Evolutionary conservation across 2,797 vertebrate genomes (phyloP), one percentile per base, ranked within the genome.

Genomic region (Euthynnus affinis): DNA sequence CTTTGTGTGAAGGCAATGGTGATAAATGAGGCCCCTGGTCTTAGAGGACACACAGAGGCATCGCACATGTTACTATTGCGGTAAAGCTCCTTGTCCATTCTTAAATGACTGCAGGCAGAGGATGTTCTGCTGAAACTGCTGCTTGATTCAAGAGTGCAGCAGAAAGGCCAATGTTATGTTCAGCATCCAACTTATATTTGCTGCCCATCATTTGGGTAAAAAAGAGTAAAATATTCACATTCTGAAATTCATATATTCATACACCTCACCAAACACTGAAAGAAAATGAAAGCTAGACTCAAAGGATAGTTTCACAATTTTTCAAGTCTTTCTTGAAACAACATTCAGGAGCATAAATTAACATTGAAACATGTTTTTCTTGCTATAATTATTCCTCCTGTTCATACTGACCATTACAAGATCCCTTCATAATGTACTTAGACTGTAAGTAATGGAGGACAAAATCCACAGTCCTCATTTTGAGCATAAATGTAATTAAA

Each of bases 31-130:
- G 29, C 29, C 1, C 79, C 49, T 76, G 74, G 57, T 83, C 68
- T 71, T 22, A 8, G 23, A 13, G 20, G 59, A 37, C n/a, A 37
- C 64, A 59, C 51, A 6, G 59, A 80, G 49, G 57, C 70, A 72
- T 76, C 52, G 46, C 37, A 63, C 12, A 1, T 83, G 55, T 53
- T 81, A 61, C 69, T 40, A 14, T 76, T 59, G 4, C 29, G 6
- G 55, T 76, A 70, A 80, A 81, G 69, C 72, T 80, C 55, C 49
- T 71, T 1, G 5, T 77, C 64, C 82, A 34, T 60, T 51, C 40
- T 74, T 80, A 76, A 83, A 84, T 84, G 25, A 71, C 71, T 59
- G 67, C 75, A 81, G 73, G 25, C 49, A 42, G 76, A 53, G 34
- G 17, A 18, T 58, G 23, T 78, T 75, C 40, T 80, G 58, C 53